Conservation (phyloP, 2,888 invertebrate species). For the Chironomus tentans region DNA sequence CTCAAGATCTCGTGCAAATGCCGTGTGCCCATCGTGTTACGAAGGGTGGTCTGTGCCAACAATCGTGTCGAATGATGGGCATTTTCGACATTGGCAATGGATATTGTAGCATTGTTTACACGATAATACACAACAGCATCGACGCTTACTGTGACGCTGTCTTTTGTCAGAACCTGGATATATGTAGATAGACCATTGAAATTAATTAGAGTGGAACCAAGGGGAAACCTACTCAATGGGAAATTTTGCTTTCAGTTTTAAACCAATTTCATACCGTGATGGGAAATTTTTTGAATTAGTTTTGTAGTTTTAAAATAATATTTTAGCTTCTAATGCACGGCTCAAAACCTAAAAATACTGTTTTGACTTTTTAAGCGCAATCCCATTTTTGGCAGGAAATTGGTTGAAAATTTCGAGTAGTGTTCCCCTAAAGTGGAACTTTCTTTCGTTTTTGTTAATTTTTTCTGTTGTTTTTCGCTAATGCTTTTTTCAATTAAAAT, state of each 20-base stretch:
- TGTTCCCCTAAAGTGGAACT: no score
- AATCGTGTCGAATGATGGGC: conserved; percentile 92
- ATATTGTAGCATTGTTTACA: conserved; percentile 93
- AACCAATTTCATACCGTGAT: no score
- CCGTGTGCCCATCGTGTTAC: conserved; percentile 85
- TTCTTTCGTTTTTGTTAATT: not conserved
- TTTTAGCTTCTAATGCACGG: no score
- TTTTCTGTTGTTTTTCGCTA: not conserved
- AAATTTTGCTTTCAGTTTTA: no score
- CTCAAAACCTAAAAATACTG: no score
- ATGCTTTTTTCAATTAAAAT: not conserved
- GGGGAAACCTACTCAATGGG: no score
- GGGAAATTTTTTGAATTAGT: no score
- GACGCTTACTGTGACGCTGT: conserved; percentile 62
- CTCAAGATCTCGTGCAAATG: conserved; percentile 93
- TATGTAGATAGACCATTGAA: conserved; percentile 22
- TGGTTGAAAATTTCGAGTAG: no score
- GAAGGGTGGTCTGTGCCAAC: conserved; percentile 81
- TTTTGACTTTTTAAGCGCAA: no score
- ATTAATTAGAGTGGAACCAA: conserved; percentile 24
- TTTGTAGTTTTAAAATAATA: no score
- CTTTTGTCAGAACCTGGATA: conserved; percentile 79
- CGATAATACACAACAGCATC: conserved; percentile 79
- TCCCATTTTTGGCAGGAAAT: no score
- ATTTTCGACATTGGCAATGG: conserved; percentile 96